Base-by-base conservation (phyloP, 2,113 vertebrate species). In the Nycticebus coucang region DNA sequence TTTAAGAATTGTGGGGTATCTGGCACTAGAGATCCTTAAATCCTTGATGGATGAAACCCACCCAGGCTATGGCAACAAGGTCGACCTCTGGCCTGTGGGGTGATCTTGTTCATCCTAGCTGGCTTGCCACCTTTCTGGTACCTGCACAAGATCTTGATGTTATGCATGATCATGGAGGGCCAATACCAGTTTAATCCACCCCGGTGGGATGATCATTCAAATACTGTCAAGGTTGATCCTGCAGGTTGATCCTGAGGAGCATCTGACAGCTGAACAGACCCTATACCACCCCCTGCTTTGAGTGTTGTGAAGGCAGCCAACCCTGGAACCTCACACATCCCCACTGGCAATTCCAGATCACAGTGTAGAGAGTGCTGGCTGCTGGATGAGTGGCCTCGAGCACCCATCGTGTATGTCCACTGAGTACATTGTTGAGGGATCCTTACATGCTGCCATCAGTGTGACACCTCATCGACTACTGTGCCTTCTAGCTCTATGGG, bases 121-220 rank as follows among this genome's bases (percentile, higher is more conserved):
- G 99, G 99, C 55, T 99, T 98, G 0, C 99, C 99, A 21, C 99
- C 99, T 0, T 99, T 99, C 98, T 99, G 99, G 99, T 99, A 99
- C 86, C 99, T 99, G 35, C 99, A 99, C 95, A 99, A 99, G 98
- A 99, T 99, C 98, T 98, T 99, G 97, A 99, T 99, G 99, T 98
- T 99, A 71, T 98, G 99, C 94, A 99, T 99, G 99, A 99, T 99
- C 96, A 99, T 99, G 99, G 99, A 99, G 81, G 99, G 99, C 14
- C 98, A 95, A 9, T 99, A 99, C 97, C 98, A 99, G 97, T 99
- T 99, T 75, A 98, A 97, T 93, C 99, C 99, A 10, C 55, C 55
- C 35, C 99, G 99, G 96, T 99, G 99, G 99, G 99, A 99, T 0
- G 99, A 99, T 97, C 94, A 99, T 41, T 99, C 99, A 0, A 98